Evolutionary conservation across 1,140 invertebrate species (phyloP).

Genomic region (Dendrolimus kikuchii): DNA sequence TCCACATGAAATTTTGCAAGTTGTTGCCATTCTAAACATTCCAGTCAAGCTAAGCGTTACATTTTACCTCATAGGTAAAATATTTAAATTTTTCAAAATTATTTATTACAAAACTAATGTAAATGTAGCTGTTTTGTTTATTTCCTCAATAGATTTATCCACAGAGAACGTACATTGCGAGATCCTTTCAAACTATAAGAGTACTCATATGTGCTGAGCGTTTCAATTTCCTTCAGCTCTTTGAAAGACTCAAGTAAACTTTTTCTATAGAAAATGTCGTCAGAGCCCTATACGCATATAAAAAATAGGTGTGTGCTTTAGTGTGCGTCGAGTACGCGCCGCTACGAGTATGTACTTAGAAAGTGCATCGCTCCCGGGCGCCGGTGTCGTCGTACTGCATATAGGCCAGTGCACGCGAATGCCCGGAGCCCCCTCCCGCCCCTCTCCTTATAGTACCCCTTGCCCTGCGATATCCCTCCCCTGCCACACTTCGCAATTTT

Average conservation of each 20-base stretch:
- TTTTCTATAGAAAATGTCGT: constrained; percentile 50
- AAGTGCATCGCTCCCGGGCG: constrained; percentile 68
- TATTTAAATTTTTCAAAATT: too few species aligned
- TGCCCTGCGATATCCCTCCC: constrained; percentile 12
- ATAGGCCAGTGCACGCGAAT: constrained; percentile 68
- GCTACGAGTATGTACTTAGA: constrained; percentile 53
- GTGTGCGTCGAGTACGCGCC: constrained; percentile 59
- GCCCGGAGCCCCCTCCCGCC: constrained; percentile 32
- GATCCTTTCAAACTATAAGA: too few species aligned
- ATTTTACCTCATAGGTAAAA: too few species aligned
- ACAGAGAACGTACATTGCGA: too few species aligned
- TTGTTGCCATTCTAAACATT: too few species aligned
- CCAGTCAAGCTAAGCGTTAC: too few species aligned
- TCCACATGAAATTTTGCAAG: too few species aligned
- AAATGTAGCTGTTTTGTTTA: too few species aligned
- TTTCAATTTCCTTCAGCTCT: constrained; percentile 48
- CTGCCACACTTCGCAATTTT: constrained; percentile 59
- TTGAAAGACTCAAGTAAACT: constrained; percentile 51
- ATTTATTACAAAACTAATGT: too few species aligned
- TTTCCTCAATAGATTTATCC: too few species aligned
- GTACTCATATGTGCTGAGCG: neutral
- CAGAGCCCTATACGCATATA: constrained; percentile 47
- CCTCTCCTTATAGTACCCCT: constrained; percentile 7
- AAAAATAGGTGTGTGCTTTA: constrained; percentile 60
- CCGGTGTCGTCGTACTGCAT: constrained; percentile 68